A percentile compares a stretch with the other conserved stretches of the same genome.
Evolutionary conservation across 2,888 invertebrate species (phyloP).

Genomic region (Galerucella nymphaeae): DNA sequence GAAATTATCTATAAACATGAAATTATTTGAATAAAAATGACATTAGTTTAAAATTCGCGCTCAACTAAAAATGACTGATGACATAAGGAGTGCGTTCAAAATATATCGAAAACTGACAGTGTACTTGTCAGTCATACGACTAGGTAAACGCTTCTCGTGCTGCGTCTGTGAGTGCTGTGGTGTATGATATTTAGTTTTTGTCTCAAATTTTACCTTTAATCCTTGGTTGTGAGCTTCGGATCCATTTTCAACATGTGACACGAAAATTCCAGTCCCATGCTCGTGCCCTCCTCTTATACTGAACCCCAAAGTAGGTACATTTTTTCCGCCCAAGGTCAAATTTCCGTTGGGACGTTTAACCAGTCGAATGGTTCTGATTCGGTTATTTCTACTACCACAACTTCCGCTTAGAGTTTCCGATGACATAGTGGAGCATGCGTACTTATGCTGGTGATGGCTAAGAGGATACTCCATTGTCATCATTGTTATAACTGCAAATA

Average conservation of each 20-base stretch:
- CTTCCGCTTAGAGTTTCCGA: conserved; percentile 64
- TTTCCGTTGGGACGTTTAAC: conserved; percentile 65
- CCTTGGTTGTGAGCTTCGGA: conserved; percentile 90
- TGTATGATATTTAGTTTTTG: too few species aligned
- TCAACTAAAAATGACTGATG: too few species aligned
- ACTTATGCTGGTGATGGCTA: conserved; percentile 53
- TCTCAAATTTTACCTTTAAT: conserved; percentile 76
- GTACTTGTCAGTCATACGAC: too few species aligned
- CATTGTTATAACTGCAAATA: conserved; percentile 36
- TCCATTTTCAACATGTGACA: conserved; percentile 87
- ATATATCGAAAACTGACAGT: too few species aligned
- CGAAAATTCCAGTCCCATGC: conserved; percentile 92
- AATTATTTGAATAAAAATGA: too few species aligned
- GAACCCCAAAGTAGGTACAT: conserved; percentile 81
- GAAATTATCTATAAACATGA: too few species aligned
- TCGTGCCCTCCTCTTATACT: conserved; percentile 88
- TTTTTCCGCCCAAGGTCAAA: conserved; percentile 66
- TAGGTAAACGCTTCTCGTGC: too few species aligned
- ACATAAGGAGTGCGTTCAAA: too few species aligned
- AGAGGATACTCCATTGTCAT: conserved; percentile 39
- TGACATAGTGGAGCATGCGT: conserved; percentile 60
- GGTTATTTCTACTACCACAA: conserved; percentile 67
- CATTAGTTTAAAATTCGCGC: too few species aligned
- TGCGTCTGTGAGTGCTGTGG: too few species aligned
- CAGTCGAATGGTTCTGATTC: conserved; percentile 71